These are phyloP conservation scores for Liposcelis brunnea DNA, from an alignment of 2,888 invertebrate genomes.

Conservation along the genomic window DNA sequence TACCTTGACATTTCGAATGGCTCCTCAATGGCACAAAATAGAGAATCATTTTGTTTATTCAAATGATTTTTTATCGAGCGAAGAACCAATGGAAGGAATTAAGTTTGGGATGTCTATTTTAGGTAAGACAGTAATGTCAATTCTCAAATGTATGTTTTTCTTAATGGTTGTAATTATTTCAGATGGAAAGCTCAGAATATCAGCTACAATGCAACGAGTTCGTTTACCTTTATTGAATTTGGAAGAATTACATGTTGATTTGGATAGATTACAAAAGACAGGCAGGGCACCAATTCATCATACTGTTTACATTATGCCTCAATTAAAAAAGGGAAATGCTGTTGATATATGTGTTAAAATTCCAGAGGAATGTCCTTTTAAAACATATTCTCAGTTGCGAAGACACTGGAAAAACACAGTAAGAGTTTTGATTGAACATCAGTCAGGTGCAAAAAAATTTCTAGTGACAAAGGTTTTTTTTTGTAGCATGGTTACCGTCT, in stretches of 20 bases:
- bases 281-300: not conserved
- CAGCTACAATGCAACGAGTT: not conserved
- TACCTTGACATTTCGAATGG: not conserved
- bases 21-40: not conserved
- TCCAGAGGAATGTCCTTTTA: slow-evolving; percentile 1
- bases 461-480: not conserved
- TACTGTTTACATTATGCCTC: not conserved
- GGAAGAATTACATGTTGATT: not conserved
- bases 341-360: not conserved
- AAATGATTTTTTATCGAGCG: not conserved
- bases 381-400: not conserved
- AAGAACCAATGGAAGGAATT: not conserved
- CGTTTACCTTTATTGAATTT: not conserved
- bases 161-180: too few relatives aligned
- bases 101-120: too few relatives aligned
- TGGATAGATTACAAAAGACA: not conserved
- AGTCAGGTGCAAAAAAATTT: not conserved
- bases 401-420: slow-evolving; percentile 6
- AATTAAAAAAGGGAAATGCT: not conserved
- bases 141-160: too few relatives aligned
- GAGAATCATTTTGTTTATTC: not conserved
- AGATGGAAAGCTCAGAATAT: too few relatives aligned
- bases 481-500: slow-evolving; percentile 1
- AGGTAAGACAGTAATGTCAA: too few relatives aligned
- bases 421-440: not conserved